Percentiles rank a stretch among this genome's conserved stretches.
Evolutionary conservation across 2,113 vertebrate genomes (phyloP).

Genomic region (Nothoprocta pentlandii): DNA sequence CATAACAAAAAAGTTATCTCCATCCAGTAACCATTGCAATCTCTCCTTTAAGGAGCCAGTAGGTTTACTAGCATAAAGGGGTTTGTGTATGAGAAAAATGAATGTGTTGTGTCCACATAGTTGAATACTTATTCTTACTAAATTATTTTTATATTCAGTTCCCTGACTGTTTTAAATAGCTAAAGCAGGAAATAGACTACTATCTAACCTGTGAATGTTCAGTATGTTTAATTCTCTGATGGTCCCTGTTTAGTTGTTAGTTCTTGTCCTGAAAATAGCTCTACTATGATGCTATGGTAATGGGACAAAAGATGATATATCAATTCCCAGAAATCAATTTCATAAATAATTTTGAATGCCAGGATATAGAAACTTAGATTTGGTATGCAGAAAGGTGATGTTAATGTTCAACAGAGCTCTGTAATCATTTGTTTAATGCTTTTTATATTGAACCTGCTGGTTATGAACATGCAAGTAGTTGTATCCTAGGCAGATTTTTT

Average conservation of each 20-base stretch:
- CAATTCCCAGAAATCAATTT: not conserved
- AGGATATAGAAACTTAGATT: not conserved
- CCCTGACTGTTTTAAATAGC: too few species aligned
- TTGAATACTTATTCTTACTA: too few species aligned
- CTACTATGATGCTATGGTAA: not conserved
- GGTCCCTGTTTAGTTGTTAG: not conserved
- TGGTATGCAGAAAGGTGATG: not conserved
- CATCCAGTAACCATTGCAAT: too few species aligned
- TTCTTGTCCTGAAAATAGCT: not conserved
- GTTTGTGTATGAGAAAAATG: too few species aligned
- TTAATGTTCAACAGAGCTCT: not conserved
- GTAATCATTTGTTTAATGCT: accelerated
- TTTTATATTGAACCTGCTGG: not conserved
- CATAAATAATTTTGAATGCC: not conserved
- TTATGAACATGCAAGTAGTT: not conserved
- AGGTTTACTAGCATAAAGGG: too few species aligned
- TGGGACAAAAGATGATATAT: not conserved
- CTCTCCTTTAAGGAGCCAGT: too few species aligned
- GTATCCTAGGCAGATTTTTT: not conserved
- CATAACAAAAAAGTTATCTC: not conserved
- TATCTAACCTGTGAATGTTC: not conserved
- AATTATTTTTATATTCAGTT: too few species aligned
- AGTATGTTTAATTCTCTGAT: not conserved
- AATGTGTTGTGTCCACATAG: too few species aligned
- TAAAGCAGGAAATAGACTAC: too few species aligned